Base-by-base conservation (phyloP, 2,113 vertebrate genomes). In the Arothron firmamentum region DNA sequence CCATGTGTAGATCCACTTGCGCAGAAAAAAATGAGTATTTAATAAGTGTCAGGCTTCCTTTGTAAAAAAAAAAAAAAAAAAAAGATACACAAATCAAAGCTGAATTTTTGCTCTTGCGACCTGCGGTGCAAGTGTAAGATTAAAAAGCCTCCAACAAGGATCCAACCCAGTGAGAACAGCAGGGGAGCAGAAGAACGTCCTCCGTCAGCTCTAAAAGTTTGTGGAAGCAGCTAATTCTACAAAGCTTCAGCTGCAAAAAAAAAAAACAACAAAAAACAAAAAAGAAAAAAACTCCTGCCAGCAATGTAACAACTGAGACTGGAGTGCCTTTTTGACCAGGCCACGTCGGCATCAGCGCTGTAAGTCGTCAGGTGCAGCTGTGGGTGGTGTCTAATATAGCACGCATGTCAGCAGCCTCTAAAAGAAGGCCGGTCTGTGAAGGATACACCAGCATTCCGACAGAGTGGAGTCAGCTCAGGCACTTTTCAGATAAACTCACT, bases 391-490 rank as follows among this genome's bases (percentile, higher is more conserved):
- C 91, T 90, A 93, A 93, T 92, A 92, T 88, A 90, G 88, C 88
- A 81, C 31, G 66, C 72, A 34, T 73, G 78, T 82, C 84, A 80
- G 81, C 83, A 90, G 92, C 83, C 92, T 95, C 92, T 93, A 96
- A 94, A 94, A 94, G 90, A 93, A 94, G 92, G 92, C 90, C 90
- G 79, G 85, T 69, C 85, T 78, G 20, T 78, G 88, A 87, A 87
- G 70, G 65, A 58, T 20, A 60, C 68, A 5, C 17, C 55, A 50
- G 51, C 1, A 50, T 54, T 38, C 25, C 18, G 10, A 31, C 43
- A 53, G 59, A 74, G 72, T 53, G 60, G 70, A 79, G 75, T 79
- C 74, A 75, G 80, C 75, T 68, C 70, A 65, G 59, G 51, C 79
- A 79, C 78, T 2, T 38, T 12, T 12, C 34, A 2, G 10, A 9